phyloP scores from a whole-genome alignment of 2,113 vertebrate species.

The Gorsachius goisagi region DNA sequence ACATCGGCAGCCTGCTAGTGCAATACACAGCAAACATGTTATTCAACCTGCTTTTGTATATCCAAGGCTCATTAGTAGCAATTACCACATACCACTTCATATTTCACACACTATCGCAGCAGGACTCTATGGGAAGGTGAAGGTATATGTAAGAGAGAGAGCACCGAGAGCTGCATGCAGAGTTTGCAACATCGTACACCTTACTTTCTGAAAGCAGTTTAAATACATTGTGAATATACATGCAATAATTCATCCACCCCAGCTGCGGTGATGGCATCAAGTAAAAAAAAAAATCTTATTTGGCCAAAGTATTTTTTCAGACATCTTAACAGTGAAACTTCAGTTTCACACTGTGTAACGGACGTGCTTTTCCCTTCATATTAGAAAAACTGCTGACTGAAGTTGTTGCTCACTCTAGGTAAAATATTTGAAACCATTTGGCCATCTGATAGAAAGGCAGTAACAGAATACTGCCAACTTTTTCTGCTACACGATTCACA shows the following conservation, averaged over 20 bases:
- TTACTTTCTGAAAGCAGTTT: not conserved
- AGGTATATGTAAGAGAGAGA: not conserved
- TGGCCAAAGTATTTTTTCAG: not conserved
- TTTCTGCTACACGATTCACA: not conserved
- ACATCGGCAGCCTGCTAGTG: not conserved
- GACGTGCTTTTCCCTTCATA: not conserved
- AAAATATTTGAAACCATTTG: not conserved
- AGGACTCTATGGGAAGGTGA: not conserved
- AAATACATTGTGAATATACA: not conserved
- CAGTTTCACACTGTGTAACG: not conserved
- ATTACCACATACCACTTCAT: not conserved
- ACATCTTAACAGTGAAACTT: not conserved
- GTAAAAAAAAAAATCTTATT: not conserved
- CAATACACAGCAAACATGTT: not conserved
- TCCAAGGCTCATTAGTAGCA: not conserved
- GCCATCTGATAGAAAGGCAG: not conserved
- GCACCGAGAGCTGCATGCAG: not conserved
- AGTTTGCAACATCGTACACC: not conserved
- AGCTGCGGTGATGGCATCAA: not conserved
- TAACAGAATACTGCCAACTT: not conserved
- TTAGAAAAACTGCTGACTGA: not conserved
- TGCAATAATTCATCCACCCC: not conserved
- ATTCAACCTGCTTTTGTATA: not conserved
- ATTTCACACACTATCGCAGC: not conserved
- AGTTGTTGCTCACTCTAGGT: not conserved